Evolutionary conservation across 2,888 invertebrate genomes (phyloP), one percentile per base, ranked within the genome.

Genomic region (Cataglyphis livida): DNA sequence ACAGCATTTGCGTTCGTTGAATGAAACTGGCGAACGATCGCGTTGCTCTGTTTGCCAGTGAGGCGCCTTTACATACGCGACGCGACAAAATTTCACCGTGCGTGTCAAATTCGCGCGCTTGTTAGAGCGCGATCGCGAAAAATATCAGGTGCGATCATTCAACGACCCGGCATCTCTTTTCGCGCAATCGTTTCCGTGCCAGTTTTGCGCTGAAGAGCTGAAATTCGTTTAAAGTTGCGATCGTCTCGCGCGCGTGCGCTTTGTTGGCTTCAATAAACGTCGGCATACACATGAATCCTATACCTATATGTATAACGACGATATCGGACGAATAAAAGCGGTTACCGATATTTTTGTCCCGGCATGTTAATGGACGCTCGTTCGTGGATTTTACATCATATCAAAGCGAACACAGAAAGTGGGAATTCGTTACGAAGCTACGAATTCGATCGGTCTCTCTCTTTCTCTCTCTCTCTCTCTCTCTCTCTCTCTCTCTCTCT

Each of bases 221-320:
- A 65, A 84, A 82, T 84, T 70, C 54, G 82, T 84, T 84, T 75
- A 59, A 75, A 70, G 62, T 70, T 28, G 66, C 35, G 54, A 74
- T 82, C 82, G 57, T 70, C 76, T 82, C 54, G 21, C 18, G 25
- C 18, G 61, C 51, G 28, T 1, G 54, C 59, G 74, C 59, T 62
- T 64, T 81, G 62, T 68, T 59, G 59, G 65, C 57, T 66, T 38
- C 65, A 59, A 68, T n/a, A 51, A 51, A 51, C 51, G 7, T 51
- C 62, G 44, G 32, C 64, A 12, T 65, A 59, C 25, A 21, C 5
- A 48, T 3, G 51, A 44, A 15, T 10, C 9, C 9, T 44, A 5
- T 44, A 44, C n/a, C 7, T 48, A 48, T 1, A 38, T 41, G 21
- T 44, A 41, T 25, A 21, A 57, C 70, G 12, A 57, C 21, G 44